phyloP scores from a whole-genome alignment of 2,113 vertebrate species.

The Malurus cyaneus region DNA sequence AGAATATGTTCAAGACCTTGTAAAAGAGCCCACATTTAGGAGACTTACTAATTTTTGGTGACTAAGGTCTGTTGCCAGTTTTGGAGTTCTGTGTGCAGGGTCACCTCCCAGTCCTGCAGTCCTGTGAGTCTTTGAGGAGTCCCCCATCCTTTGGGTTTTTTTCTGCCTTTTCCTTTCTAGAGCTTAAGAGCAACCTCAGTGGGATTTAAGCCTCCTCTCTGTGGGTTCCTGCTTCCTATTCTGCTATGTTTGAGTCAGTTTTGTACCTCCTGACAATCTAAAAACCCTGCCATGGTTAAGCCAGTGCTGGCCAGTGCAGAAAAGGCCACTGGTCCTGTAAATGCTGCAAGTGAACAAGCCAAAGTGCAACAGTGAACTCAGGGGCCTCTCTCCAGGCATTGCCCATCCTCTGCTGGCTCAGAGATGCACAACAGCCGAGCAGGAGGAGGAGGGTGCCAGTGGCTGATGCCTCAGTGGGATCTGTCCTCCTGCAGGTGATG shows the following conservation, averaged over 20 bases:
- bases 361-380: not conserved
- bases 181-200: not conserved
- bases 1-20: not conserved
- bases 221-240: not conserved
- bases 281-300: not conserved
- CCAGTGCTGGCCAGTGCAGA: not conserved
- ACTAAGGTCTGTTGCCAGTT: not conserved
- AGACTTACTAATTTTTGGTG: not conserved
- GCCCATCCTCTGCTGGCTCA: not conserved
- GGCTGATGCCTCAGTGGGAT: not conserved
- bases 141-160: not conserved
- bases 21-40: not conserved
- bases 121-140: not conserved
- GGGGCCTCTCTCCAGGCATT: not conserved
- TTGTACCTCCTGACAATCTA: not conserved
- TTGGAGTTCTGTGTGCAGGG: not conserved
- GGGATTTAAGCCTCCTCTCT: not conserved
- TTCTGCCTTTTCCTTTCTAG: not conserved
- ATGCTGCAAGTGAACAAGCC: not conserved
- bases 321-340: not conserved
- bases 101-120: not conserved
- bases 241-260: not conserved
- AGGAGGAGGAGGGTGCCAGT: not conserved
- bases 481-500: conserved; percentile 81
- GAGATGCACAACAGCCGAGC: not conserved